These are phyloP conservation scores for Trichogramma dendrolimi DNA, from an alignment of 2,888 invertebrate genomes.

Conservation along the genomic window DNA sequence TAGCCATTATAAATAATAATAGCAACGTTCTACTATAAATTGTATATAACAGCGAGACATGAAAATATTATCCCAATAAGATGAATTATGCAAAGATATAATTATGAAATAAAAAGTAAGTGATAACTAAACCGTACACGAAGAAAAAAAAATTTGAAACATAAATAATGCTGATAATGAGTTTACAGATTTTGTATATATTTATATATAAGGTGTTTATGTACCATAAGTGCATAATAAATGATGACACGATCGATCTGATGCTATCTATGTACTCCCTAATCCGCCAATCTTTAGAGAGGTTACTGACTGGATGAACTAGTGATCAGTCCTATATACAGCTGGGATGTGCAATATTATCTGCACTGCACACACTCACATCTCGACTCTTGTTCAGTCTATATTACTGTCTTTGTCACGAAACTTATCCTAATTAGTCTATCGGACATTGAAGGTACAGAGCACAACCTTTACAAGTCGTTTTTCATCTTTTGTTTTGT, in stretches of 20 bases:
- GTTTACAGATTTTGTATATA: constrained; percentile 29
- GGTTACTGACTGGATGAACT: constrained; percentile 52
- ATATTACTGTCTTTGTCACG: constrained; percentile 44
- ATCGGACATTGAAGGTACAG: constrained; percentile 39
- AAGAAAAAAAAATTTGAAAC: constrained; percentile 11
- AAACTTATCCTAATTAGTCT: constrained; percentile 51
- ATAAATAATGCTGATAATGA: constrained; percentile 16
- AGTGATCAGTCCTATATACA: constrained; percentile 45
- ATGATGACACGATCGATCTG: constrained; percentile 15
- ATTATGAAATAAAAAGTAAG: constrained; percentile 15
- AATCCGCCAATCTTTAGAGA: constrained; percentile 49
- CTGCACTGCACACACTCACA: constrained; percentile 42
- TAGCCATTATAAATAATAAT: too few relatives aligned
- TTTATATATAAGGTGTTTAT: too few relatives aligned
- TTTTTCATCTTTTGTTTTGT: background rate
- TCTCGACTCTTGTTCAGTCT: constrained; percentile 29
- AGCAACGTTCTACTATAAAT: too few relatives aligned
- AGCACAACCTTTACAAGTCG: background rate
- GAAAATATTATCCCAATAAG: too few relatives aligned
- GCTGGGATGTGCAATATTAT: constrained; percentile 40
- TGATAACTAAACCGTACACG: constrained; percentile 5
- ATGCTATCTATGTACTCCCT: constrained; percentile 51
- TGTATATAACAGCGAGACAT: too few relatives aligned
- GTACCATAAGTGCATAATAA: background rate
- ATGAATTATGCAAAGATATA: constrained; percentile 5